These are phyloP conservation scores for Ochotona princeps DNA, from an alignment of 2,113 vertebrate species.

Conservation along the genomic window DNA sequence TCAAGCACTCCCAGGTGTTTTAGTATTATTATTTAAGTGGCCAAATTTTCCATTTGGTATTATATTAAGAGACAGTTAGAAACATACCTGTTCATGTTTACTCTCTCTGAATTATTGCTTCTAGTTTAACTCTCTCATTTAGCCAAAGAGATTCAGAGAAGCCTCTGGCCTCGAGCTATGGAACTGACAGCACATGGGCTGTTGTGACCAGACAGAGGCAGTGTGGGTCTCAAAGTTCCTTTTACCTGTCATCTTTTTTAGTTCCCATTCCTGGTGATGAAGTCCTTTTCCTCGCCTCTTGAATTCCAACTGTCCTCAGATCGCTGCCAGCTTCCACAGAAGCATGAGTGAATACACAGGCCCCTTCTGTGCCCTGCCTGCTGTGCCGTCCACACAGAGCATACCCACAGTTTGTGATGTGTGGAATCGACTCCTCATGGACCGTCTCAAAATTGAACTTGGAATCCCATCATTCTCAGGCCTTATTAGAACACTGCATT, in stretches of 20 bases:
- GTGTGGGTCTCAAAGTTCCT: not conserved
- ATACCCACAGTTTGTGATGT: not conserved
- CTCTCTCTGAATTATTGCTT: not conserved
- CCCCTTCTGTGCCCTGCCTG: not conserved
- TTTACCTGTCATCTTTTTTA: not conserved
- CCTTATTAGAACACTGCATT: not conserved
- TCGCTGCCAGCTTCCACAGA: not conserved
- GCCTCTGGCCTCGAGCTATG: not conserved
- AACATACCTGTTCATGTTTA: not conserved
- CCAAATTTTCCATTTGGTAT: constrained; percentile 1
- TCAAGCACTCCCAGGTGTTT: not conserved
- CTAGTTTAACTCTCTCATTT: not conserved
- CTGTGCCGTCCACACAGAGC: not conserved
- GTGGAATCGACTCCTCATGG: not conserved
- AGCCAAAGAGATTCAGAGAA: not conserved
- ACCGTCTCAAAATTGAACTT: not conserved
- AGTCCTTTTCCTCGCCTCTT: not conserved
- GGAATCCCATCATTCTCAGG: not conserved
- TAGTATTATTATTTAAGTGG: not conserved
- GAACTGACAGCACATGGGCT: accelerated
- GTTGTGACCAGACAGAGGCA: not conserved
- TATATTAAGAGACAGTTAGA: not conserved
- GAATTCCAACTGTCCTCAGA: not conserved
- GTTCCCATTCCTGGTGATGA: not conserved
- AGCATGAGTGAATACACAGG: not conserved